Percentiles rank a stretch among this genome's conserved stretches.
Conservation (phyloP, 2,113 vertebrate genomes). For the Trogon surrucura region DNA sequence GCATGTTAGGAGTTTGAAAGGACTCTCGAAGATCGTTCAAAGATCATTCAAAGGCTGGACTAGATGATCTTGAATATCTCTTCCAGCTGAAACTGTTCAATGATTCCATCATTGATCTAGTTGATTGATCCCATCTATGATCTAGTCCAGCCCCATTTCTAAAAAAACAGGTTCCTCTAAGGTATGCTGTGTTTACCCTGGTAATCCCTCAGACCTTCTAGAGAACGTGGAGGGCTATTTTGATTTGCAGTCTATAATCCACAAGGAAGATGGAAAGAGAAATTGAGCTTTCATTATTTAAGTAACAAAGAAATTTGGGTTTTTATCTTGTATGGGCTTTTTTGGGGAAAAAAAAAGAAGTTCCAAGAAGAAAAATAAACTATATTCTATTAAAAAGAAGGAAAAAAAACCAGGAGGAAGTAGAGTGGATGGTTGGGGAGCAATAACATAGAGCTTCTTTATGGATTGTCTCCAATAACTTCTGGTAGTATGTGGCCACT, state of each 20-base stretch:
- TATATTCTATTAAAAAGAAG: neutral
- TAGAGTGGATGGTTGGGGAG: neutral
- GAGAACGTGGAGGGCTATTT: neutral
- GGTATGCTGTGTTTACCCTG: neutral
- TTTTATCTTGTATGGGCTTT: neutral
- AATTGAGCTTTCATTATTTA: neutral
- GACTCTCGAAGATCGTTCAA: too few relatives aligned
- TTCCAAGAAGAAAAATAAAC: neutral
- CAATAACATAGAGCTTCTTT: neutral
- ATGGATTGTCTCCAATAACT: neutral
- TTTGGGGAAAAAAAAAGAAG: neutral
- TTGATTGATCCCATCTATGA: too few relatives aligned
- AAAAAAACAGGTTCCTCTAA: neutral
- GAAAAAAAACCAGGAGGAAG: neutral
- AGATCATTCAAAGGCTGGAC: too few relatives aligned
- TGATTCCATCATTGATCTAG: too few relatives aligned
- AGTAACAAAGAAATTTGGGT: neutral
- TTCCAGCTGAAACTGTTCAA: too few relatives aligned
- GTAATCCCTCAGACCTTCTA: neutral
- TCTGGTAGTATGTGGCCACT: neutral
- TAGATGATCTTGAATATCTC: too few relatives aligned
- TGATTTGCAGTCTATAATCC: neutral
- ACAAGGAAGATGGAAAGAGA: neutral
- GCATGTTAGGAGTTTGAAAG: too few relatives aligned
- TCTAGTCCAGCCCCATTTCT: too few relatives aligned